Evolutionary conservation across 2,888 invertebrate species (phyloP), one percentile per base, ranked within the genome.

Genomic region (Teleogryllus oceanicus): DNA sequence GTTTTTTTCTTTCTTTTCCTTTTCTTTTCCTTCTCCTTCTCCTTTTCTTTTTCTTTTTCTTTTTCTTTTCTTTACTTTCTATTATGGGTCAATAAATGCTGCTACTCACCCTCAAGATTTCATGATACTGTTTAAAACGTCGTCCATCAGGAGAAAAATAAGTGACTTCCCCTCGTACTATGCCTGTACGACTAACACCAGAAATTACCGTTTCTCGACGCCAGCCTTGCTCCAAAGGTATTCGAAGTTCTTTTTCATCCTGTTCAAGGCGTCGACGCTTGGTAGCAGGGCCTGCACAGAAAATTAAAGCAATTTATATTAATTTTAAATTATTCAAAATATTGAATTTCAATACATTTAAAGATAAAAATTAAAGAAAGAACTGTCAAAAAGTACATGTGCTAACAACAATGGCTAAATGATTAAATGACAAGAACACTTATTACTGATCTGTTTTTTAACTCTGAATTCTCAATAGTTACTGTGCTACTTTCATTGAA

Each of bases 161-260:
- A 81, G 93, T 92, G 77, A 99, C 98, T 85, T 98, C 98, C n/a
- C 98, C 97, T 84, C 94, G 93, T 83, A 95, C 93, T 83, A 94
- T 93, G 74, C 97, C 96, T 84, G 92, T 94, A 83, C 94, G 93
- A 11, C 95, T 96, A 12, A 97, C 90, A 10, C 95, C 95, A 83
- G 94, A 92, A 84, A 98, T 96, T 80, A 96, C 91, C 0, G 97
- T 97, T 86, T 96, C 94, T n/a, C 98, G 90, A 84, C 94, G 94
- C 98, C 98, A 98, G 81, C 96, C 97, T 88, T 90, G 89, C 79
- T 91, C 91, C 49, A 94, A 85, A 0, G 94, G 93, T 80, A 92
- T 88, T 77, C 91, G 88, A 79, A 94, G 86, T 83, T 92, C 90
- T 49, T 89, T 87, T 85, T 91, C 91, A 85, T 91, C 90, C 11